These are phyloP conservation scores for Eulemur albifrons DNA, from an alignment of 2,797 vertebrate genomes.

Conservation along the genomic window DNA sequence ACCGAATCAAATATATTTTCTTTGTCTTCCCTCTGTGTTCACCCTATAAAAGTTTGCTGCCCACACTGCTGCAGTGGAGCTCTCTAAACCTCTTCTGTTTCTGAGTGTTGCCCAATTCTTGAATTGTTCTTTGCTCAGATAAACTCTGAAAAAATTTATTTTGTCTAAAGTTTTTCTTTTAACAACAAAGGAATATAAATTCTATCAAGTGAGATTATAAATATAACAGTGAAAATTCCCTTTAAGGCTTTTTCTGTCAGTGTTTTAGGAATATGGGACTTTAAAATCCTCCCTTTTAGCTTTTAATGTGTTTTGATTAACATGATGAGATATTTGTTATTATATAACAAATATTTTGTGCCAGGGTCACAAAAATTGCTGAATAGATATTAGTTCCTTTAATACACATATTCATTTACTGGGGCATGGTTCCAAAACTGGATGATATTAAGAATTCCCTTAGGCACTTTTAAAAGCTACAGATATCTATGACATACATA, in stretches of 20 bases:
- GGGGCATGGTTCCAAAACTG: not conserved
- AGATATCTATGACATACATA: not conserved
- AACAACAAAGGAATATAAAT: not conserved
- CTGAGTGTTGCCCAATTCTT: not conserved
- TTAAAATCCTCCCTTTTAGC: not conserved
- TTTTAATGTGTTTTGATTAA: slow-evolving; percentile 39
- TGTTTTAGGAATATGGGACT: not conserved
- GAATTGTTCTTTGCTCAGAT: not conserved
- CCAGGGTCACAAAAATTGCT: not conserved
- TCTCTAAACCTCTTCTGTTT: not conserved
- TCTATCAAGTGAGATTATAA: slow-evolving; percentile 3
- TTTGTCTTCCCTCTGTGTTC: not conserved
- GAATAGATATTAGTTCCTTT: not conserved
- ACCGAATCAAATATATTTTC: not conserved
- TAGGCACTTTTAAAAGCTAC: not conserved
- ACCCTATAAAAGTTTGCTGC: not conserved
- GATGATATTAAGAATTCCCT: not conserved
- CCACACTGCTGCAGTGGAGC: not conserved
- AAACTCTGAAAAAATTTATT: not conserved
- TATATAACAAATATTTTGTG: not conserved
- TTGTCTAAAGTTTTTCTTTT: not conserved
- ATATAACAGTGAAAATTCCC: not conserved
- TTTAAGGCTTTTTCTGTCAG: not conserved
- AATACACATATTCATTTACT: not conserved
- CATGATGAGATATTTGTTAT: slow-evolving; percentile 5